A percentile compares a stretch with the other conserved stretches of the same genome.
phyloP scores from a whole-genome alignment of 2,888 invertebrate species.

The Microdon myrmicae region DNA sequence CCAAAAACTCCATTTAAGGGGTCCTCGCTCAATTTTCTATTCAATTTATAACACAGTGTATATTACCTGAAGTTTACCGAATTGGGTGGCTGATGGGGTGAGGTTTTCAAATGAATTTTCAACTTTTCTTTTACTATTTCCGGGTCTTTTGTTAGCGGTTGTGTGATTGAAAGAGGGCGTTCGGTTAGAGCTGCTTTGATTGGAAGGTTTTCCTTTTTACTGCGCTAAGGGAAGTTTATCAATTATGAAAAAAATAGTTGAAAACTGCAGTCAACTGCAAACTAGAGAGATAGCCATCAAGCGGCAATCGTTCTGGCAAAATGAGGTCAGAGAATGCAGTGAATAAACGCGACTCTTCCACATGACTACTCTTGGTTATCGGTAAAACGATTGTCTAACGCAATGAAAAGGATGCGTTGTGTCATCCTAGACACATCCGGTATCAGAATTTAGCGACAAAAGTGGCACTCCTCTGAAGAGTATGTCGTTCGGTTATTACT shows the following conservation, averaged over 20 bases:
- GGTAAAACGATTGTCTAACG: too few relatives aligned
- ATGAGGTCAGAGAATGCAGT: too few relatives aligned
- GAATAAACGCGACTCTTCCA: too few relatives aligned
- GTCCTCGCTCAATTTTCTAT: constrained; percentile 1
- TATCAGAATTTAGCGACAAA: constrained; percentile 1
- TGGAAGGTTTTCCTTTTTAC: constrained; percentile 14
- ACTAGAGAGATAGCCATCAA: too few relatives aligned
- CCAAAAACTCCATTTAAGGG: background rate
- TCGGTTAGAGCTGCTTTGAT: constrained; percentile 10
- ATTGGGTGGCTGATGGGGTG: too few relatives aligned
- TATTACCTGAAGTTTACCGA: constrained; percentile 3
- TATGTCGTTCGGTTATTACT: constrained; percentile 10
- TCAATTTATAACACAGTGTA: constrained; percentile 9
- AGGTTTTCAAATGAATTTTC: too few relatives aligned
- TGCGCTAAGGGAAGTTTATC: constrained; percentile 24
- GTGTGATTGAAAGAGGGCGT: background rate
- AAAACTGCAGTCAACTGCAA: too few relatives aligned
- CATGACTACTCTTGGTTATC: too few relatives aligned
- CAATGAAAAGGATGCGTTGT: too few relatives aligned
- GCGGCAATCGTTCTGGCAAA: too few relatives aligned
- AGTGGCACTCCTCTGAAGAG: constrained; percentile 19
- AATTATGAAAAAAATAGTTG: constrained; percentile 25
- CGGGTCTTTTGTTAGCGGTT: background rate
- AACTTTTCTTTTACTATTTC: too few relatives aligned
- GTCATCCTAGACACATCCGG: too few relatives aligned